Percentiles rank a stretch among this genome's conserved stretches.
phyloP scores from a whole-genome alignment of 2,113 vertebrate species.

The Oceanites oceanicus region DNA sequence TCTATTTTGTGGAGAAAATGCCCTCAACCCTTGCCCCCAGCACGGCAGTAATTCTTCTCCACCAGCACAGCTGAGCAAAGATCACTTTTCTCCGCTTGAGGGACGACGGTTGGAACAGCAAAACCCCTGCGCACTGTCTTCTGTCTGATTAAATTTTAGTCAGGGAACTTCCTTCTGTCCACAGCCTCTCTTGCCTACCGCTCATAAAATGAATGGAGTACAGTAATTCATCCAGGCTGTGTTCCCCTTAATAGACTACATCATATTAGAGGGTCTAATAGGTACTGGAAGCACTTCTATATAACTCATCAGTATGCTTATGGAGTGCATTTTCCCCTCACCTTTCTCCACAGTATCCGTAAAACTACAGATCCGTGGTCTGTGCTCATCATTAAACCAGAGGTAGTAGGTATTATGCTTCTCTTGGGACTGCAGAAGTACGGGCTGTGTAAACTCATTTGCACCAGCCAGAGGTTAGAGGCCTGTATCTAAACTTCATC shows the following conservation, averaged over 20 bases:
- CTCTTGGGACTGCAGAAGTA: not conserved
- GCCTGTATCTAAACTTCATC: not conserved
- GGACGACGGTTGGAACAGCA: not conserved
- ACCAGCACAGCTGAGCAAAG: not conserved
- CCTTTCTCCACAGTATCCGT: constrained; percentile 46
- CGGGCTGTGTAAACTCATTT: constrained; percentile 24
- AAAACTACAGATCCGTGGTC: not conserved
- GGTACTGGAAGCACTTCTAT: not conserved
- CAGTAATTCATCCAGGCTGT: not conserved
- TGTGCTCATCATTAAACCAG: constrained; percentile 7
- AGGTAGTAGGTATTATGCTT: not conserved
- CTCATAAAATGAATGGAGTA: not conserved
- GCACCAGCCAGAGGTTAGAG: constrained; percentile 4
- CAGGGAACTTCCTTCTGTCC: not conserved
- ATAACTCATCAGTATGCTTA: constrained; percentile 45
- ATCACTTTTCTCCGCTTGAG: not conserved
- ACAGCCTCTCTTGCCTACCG: not conserved
- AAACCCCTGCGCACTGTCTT: not conserved
- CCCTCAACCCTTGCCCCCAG: rapidly evolving
- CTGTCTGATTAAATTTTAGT: constrained; percentile 15
- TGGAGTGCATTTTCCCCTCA: not conserved
- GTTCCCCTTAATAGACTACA: not conserved
- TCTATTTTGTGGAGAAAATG: not conserved
- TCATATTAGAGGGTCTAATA: constrained; percentile 9
- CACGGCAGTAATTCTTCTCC: not conserved